Evolutionary conservation across 2,888 invertebrate genomes (phyloP).

Genomic region (Octonoba sinensis): DNA sequence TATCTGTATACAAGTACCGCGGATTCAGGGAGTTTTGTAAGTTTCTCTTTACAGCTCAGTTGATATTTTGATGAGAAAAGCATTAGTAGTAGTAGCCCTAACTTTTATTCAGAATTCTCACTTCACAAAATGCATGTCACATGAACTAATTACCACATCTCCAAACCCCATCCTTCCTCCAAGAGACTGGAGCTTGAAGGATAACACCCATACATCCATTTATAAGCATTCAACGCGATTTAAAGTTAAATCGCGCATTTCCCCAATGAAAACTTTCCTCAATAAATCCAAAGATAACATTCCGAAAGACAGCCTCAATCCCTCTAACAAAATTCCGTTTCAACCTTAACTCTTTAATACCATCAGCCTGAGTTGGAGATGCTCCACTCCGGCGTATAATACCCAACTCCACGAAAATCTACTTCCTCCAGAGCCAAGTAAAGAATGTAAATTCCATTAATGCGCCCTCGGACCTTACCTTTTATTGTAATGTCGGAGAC

Average conservation of each 20-base stretch:
- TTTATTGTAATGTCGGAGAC: constrained; percentile 59
- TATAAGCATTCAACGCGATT: neutral
- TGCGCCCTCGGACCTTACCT: constrained; percentile 50
- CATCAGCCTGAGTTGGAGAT: constrained; percentile 7
- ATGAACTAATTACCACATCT: no score
- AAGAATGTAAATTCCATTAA: constrained; percentile 65
- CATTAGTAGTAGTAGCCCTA: no score
- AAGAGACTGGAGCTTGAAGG: no score
- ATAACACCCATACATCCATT: no score
- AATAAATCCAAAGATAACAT: constrained; percentile 32
- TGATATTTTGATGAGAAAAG: no score
- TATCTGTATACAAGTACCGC: no score
- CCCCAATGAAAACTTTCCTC: constrained; percentile 5
- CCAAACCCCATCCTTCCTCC: no score
- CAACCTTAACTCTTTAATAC: constrained; percentile 50
- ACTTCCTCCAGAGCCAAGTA: constrained; percentile 6
- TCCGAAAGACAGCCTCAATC: constrained; percentile 31
- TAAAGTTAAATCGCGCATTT: constrained; percentile 11
- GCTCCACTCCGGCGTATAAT: constrained; percentile 26
- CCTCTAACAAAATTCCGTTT: constrained; percentile 30
- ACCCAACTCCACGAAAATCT: constrained; percentile 15
- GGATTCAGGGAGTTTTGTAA: no score
- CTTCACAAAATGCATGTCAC: no score
- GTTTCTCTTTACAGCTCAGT: no score
- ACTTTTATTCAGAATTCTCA: no score